These are phyloP conservation scores for Ursus arctos DNA, from an alignment of 2,113 vertebrate genomes.

Conservation along the genomic window DNA sequence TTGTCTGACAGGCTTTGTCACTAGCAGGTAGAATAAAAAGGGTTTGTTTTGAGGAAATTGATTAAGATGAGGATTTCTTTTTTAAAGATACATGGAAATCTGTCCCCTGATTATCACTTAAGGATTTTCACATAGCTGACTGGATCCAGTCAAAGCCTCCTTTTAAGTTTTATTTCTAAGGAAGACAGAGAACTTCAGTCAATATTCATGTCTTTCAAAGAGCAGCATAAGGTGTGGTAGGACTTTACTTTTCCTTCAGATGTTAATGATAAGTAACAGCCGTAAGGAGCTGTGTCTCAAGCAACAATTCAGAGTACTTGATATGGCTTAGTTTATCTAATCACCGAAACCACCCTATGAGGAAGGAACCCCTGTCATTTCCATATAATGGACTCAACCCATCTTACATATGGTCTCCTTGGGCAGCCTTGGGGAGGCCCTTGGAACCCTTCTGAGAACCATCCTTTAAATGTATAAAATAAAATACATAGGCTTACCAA, in stretches of 20 bases:
- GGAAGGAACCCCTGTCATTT: rapidly evolving
- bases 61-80: conserved; percentile 85
- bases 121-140: conserved; percentile 21
- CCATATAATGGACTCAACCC: not conserved
- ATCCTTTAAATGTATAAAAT: not conserved
- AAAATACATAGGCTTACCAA: not conserved
- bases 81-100: conserved; percentile 70
- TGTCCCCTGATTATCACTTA: conserved; percentile 69
- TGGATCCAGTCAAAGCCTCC: not conserved
- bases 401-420: rapidly evolving
- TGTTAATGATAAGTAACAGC: not conserved
- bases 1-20: conserved; percentile 82
- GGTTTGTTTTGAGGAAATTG: conserved; percentile 82
- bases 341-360: not conserved
- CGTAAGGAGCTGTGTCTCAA: not conserved
- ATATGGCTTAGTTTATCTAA: not conserved
- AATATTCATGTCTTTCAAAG: not conserved
- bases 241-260: not conserved
- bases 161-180: conserved; percentile 48
- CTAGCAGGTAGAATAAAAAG: conserved; percentile 73
- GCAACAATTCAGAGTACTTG: not conserved
- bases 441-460: not conserved
- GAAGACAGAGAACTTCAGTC: conserved; percentile 21
- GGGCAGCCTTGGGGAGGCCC: rapidly evolving
- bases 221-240: not conserved